A percentile compares a stretch with the other conserved stretches of the same genome.
These are phyloP conservation scores for Stenoptilia bipunctidactyla DNA, from an alignment of 2,888 invertebrate species.

Conservation along the genomic window DNA sequence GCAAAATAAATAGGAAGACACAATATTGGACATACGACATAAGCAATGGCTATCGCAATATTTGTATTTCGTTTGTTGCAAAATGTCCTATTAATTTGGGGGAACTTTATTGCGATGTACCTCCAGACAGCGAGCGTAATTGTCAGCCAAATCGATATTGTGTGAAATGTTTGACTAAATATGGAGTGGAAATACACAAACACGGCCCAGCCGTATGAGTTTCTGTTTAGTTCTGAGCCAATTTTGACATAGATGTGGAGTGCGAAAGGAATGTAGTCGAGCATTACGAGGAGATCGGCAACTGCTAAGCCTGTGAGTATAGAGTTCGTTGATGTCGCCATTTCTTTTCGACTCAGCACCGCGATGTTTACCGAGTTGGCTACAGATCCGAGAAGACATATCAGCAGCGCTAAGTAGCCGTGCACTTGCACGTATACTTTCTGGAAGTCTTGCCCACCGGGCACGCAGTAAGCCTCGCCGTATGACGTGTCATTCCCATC, in stretches of 20 bases:
- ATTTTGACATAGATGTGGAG: conserved; percentile 82
- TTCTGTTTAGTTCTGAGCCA: conserved; percentile 61
- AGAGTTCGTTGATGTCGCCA: conserved; percentile 92
- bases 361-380: conserved; percentile 94
- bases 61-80: conserved; percentile 85
- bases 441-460: conserved; percentile 72
- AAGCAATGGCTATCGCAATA: conserved; percentile 81
- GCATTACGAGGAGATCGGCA: conserved; percentile 94
- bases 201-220: conserved; percentile 81
- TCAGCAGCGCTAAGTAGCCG: conserved; percentile 86
- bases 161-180: conserved; percentile 89
- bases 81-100: conserved; percentile 84
- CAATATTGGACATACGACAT: conserved; percentile 85
- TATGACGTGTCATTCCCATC: too few relatives aligned
- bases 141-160: conserved; percentile 93
- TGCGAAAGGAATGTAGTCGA: conserved; percentile 93
- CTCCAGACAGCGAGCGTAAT: conserved; percentile 94
- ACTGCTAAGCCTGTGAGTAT: conserved; percentile 92
- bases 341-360: conserved; percentile 89
- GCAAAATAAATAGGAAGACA: conserved; percentile 88
- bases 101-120: conserved; percentile 87
- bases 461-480: conserved; percentile 61
- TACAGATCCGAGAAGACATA: conserved; percentile 91
- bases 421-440: conserved; percentile 80
- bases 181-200: conserved; percentile 93